Evolutionary conservation across 2,113 vertebrate species (phyloP), one percentile per base, ranked within the genome.

Genomic region (Osmerus eperlanus): DNA sequence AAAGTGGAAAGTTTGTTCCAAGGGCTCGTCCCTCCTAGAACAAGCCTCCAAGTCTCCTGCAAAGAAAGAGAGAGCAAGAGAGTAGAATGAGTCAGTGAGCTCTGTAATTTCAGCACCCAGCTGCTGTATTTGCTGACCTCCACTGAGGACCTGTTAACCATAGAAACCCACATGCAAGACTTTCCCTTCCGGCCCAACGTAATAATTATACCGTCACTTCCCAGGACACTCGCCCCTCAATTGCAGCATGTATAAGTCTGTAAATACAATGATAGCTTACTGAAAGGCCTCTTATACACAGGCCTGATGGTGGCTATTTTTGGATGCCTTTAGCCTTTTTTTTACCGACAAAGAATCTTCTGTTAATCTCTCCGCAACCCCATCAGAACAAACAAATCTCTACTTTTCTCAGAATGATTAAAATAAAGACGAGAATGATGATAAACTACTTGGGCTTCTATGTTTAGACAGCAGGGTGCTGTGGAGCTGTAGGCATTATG

Each of bases 161-260:
- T 70, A 65, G 66, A 15, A 73, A 86, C 90, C 90, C 87, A 86
- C 86, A 90, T 88, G 87, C 87, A 89, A 89, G 86, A 87, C 84
- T 83, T 86, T 90, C 80, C 84, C 73, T 83, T 90, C 86, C 82
- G 74, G 41, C 71, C 70, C 78, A 77, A 87, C 78, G 74, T 73
- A 80, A 85, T 90, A 87, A 91, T 91, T 89, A 90, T 69, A 80
- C 81, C 85, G 78, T 89, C 85, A 85, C 85, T 84, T 91, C 83
- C 74, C 85, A 81, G 80, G 72, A 76, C 62, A 72, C 80, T 81
- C 41, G 9, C 58, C 77, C 65, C 78, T 86, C 80, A 82, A 61
- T 77, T 83, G 80, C 79, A 78, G 81, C 77, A 83, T 85, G 84
- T 84, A 83, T 77, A 85, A 73, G 67, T 84, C 86, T 82, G 41